These are phyloP conservation scores for Himalopsyche phryganea DNA, from an alignment of 1,140 invertebrate genomes.

Conservation along the genomic window DNA sequence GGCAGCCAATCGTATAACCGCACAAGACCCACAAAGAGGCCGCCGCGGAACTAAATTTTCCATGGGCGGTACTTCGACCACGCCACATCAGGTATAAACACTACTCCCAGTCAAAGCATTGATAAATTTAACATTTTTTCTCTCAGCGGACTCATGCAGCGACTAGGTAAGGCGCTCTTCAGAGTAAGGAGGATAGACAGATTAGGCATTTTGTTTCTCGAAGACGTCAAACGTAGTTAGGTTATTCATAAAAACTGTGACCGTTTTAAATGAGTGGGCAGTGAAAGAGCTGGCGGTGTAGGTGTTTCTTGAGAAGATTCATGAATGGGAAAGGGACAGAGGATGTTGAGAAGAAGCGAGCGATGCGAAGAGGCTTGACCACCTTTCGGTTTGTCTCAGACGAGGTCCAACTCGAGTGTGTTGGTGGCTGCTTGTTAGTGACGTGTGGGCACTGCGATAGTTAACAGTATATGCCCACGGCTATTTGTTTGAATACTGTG, in stretches of 20 bases:
- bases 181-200: conserved; percentile 5
- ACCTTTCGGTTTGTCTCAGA: conserved; percentile 4
- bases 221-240: conserved; percentile 1
- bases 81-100: neutral
- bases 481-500: neutral
- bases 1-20: conserved; percentile 3
- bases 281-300: neutral
- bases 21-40: neutral
- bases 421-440: conserved; percentile 20
- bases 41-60: neutral
- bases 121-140: neutral
- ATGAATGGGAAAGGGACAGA: conserved; percentile 22
- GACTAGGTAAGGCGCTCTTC: neutral
- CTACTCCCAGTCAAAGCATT: neutral
- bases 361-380: conserved; percentile 24
- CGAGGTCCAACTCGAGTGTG: conserved; percentile 1
- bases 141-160: neutral
- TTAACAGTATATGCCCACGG: conserved; percentile 9
- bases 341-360: conserved; percentile 12
- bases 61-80: neutral
- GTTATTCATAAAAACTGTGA: neutral
- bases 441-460: conserved; percentile 25
- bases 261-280: conserved; percentile 1
- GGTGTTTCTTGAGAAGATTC: conserved; percentile 2
- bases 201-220: neutral